Conservation (phyloP, 2,888 invertebrate species). For the Orchesellides sinensis region DNA sequence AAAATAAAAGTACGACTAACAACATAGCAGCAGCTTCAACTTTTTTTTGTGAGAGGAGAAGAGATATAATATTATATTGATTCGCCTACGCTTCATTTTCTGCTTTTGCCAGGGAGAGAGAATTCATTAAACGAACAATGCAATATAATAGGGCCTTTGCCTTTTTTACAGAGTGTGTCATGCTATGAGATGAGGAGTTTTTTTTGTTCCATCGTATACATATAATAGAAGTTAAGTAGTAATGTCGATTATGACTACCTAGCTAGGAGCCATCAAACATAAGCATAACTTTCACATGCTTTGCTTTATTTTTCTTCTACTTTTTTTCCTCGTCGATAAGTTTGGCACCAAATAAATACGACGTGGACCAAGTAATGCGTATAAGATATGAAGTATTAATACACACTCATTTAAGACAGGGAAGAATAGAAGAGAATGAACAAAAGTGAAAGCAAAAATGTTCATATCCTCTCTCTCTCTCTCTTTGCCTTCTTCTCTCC, state of each 20-base stretch:
- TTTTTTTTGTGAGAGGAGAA: no score
- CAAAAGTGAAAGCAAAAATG: constrained; percentile 60
- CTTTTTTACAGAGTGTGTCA: not conserved
- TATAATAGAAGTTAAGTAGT: constrained; percentile 59
- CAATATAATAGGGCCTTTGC: constrained; percentile 28
- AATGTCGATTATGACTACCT: constrained; percentile 60
- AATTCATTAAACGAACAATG: constrained; percentile 60
- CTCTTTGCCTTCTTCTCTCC: constrained; percentile 23
- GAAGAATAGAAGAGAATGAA: constrained; percentile 48
- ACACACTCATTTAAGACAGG: constrained; percentile 40
- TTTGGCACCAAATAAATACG: constrained; percentile 57
- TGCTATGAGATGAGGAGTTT: not conserved
- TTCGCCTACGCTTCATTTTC: constrained; percentile 40
- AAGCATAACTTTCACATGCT: constrained; percentile 52
- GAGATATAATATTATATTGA: no score
- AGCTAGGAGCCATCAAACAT: constrained; percentile 48
- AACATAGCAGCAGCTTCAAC: not conserved
- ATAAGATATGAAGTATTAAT: constrained; percentile 51
- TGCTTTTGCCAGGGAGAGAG: constrained; percentile 30
- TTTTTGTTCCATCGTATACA: constrained; percentile 18
- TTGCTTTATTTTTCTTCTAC: constrained; percentile 27
- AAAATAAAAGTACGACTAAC: constrained; percentile 38
- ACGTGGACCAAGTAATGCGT: constrained; percentile 36
- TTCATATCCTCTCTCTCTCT: constrained; percentile 44
- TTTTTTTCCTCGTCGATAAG: constrained; percentile 27